These are phyloP conservation scores for Tupiocoris notatus DNA, from an alignment of 2,888 invertebrate species.

Conservation along the genomic window DNA sequence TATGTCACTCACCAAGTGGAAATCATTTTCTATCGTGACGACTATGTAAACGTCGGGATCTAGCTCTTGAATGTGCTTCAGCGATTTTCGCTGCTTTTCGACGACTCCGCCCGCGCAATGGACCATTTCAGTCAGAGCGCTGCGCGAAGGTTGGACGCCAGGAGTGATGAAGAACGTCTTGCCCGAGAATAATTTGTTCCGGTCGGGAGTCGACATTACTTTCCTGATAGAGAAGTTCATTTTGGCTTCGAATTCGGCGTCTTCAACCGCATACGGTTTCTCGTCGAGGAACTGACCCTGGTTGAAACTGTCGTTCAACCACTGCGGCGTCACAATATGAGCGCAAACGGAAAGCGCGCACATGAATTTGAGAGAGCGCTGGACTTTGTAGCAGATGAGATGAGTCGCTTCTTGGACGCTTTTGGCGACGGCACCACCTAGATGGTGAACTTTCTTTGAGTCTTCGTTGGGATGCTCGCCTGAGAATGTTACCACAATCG, in stretches of 20 bases:
- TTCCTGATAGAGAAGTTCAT: conserved; percentile 78
- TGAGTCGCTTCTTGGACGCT: conserved; percentile 81
- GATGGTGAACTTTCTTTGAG: conserved; percentile 63
- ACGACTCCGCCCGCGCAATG: conserved; percentile 84
- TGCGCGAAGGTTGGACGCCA: conserved; percentile 76
- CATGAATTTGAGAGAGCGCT: conserved; percentile 81
- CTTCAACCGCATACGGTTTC: conserved; percentile 69
- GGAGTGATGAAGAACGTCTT: conserved; percentile 90
- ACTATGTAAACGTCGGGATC: conserved; percentile 73
- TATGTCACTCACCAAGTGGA: conserved; percentile 81
- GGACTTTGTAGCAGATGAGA: conserved; percentile 73
- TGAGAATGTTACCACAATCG: conserved; percentile 64
- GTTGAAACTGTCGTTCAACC: conserved; percentile 78
- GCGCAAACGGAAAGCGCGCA: conserved; percentile 79
- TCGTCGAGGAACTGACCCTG: conserved; percentile 61
- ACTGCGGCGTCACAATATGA: conserved; percentile 75
- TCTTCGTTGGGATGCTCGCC: conserved; percentile 54
- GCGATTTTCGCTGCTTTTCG: conserved; percentile 73
- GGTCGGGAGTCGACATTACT: conserved; percentile 69
- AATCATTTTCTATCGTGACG: conserved; percentile 80
- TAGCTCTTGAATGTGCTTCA: conserved; percentile 72
- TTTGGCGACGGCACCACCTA: conserved; percentile 79
- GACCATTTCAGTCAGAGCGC: conserved; percentile 76
- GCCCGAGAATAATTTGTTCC: conserved; percentile 71
- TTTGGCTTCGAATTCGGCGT: conserved; percentile 74